phyloP scores from a whole-genome alignment of 2,888 invertebrate species.

The Achlya flavicornis region DNA sequence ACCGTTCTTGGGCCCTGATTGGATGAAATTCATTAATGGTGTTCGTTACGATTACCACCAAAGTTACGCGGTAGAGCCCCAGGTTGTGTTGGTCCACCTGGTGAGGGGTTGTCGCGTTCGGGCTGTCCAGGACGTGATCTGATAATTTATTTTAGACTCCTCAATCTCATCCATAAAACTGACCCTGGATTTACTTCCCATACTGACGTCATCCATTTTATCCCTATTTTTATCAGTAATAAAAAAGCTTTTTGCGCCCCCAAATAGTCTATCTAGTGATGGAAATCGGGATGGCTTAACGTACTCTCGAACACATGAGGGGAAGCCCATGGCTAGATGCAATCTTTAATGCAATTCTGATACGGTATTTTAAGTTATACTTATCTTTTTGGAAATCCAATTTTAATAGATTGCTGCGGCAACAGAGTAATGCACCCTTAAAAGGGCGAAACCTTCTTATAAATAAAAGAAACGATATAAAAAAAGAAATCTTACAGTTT shows the following conservation, averaged over 20 bases:
- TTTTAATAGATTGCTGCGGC: background rate
- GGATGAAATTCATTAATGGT: too few relatives aligned
- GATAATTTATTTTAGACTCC: background rate
- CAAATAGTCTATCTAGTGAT: background rate
- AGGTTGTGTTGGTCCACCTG: too few relatives aligned
- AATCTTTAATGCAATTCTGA: background rate
- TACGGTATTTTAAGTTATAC: background rate
- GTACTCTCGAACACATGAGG: background rate
- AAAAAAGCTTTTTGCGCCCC: background rate
- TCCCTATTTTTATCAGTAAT: background rate
- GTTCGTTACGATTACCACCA: too few relatives aligned
- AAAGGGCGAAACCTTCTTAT: too few relatives aligned
- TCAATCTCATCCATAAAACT: background rate
- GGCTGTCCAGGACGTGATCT: too few relatives aligned
- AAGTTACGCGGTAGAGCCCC: too few relatives aligned
- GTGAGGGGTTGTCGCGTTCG: too few relatives aligned
- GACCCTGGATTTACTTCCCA: background rate
- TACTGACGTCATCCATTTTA: background rate
- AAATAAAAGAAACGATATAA: too few relatives aligned
- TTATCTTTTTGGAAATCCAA: background rate
- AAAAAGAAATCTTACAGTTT: too few relatives aligned
- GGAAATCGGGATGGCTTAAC: background rate
- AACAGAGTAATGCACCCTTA: too few relatives aligned
- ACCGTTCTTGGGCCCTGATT: too few relatives aligned
- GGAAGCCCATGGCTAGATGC: background rate